Evolutionary conservation across 2,113 vertebrate genomes (phyloP), one percentile per base, ranked within the genome.

Genomic region (Eclectus roratus): DNA sequence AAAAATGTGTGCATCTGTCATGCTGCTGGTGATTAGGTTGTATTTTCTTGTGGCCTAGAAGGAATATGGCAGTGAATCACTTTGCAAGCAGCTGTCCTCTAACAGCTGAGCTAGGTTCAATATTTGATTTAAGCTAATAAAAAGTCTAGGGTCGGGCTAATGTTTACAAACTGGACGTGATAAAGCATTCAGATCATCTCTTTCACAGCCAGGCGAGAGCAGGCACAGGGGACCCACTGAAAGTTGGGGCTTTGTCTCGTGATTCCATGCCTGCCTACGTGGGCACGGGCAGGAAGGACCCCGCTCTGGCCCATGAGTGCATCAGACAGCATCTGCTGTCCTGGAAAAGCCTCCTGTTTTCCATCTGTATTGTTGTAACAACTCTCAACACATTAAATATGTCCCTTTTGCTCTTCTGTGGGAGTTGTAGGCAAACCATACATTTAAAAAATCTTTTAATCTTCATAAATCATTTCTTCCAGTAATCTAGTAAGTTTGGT

Each of bases 51-150:
- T 92, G 93, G 83, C 90, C 88, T 93, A 14, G 80, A 82, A 94
- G 94, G 93, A 93, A 84, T 89, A 91, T 85, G 90, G 95, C 88
- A 92, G 88, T 96, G 93, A 97, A 96, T 96, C 94, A 92, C 91
- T 88, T 81, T 0, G 21, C 78, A 89, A 93, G 92, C 95, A 96
- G 93, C 94, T 97, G 92, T 93, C 87, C 93, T 94, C 84, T 27
- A 94, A 84, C 93, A 97, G 92, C 93, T 94, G 95, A 93, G 87
- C 92, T 86, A 97, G 79, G 93, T 93, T 97, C 93, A 89, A 74
- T 95, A 94, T 93, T 97, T 95, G 92, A 96, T 96, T 96, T 94
- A 88, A 91, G 82, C 90, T 95, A 92, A 93, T 96, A 93, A 87
- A 95, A 97, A 88, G 83, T 68, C 90, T 93, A 71, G 92, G 78